Percentiles rank a stretch among this genome's conserved stretches.
Conservation (phyloP, 2,797 vertebrate species). For the Neostethus bicornis region DNA sequence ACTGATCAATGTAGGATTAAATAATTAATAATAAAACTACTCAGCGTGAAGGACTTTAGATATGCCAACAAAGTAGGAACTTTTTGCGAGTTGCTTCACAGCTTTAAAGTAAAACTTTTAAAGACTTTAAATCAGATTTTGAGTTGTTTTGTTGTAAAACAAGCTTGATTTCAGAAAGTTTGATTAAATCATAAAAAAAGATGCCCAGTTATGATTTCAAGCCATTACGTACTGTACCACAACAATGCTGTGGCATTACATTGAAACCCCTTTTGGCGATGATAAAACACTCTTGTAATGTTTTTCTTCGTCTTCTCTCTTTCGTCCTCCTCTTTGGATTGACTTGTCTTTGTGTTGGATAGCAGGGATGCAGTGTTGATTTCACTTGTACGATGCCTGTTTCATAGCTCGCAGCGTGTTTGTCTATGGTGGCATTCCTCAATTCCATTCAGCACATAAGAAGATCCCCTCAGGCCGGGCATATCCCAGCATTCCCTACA, state of each 20-base stretch:
- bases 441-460: conserved; percentile 69
- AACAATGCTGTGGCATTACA: conserved; percentile 72
- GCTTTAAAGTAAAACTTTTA: conserved; percentile 3
- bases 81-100: background rate
- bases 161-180: conserved; percentile 33
- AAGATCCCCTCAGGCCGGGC: conserved; percentile 63
- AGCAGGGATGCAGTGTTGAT: conserved; percentile 72
- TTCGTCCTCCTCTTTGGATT: conserved; percentile 69
- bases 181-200: conserved; percentile 49
- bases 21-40: too few relatives aligned
- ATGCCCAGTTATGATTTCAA: conserved; percentile 67
- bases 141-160: conserved; percentile 20
- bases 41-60: background rate
- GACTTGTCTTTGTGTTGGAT: conserved; percentile 72
- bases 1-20: too few relatives aligned
- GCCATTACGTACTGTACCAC: conserved; percentile 60
- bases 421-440: conserved; percentile 78
- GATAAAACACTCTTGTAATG: conserved; percentile 60
- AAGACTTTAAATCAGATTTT: conserved; percentile 11
- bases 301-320: conserved; percentile 68
- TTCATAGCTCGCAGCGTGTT: conserved; percentile 80
- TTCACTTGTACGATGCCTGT: conserved; percentile 75
- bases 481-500: conserved; percentile 65
- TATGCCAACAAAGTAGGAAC: background rate
- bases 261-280: conserved; percentile 79